These are phyloP conservation scores for Emydoidea blandingii DNA, from an alignment of 2,797 vertebrate species.

Conservation along the genomic window DNA sequence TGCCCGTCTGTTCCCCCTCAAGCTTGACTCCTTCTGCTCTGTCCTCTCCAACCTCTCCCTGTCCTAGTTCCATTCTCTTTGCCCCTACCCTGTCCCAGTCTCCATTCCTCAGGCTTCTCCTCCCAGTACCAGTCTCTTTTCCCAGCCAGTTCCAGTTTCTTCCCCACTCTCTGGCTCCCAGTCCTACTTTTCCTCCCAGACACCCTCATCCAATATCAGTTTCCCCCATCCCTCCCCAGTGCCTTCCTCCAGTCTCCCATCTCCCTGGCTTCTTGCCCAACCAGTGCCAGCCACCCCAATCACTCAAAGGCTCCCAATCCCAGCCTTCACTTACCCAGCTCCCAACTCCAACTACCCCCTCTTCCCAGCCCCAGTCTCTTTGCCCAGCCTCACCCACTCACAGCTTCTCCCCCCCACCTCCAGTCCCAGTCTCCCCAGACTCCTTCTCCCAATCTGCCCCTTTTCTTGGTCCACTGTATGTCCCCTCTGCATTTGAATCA, in stretches of 20 bases:
- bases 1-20: fast-evolving
- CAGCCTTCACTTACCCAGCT: neutral
- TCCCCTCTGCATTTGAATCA: neutral
- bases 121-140: neutral
- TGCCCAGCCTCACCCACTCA: neutral
- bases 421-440: neutral
- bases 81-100: neutral
- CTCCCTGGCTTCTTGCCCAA: neutral
- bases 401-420: neutral
- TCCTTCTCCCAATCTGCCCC: neutral
- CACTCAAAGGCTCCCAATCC: neutral
- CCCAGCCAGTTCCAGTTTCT: neutral
- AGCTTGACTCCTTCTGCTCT: neutral
- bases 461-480: neutral
- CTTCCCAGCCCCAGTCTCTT: no score
- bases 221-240: neutral
- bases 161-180: neutral
- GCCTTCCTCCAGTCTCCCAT: neutral
- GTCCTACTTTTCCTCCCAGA: neutral
- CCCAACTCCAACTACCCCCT: neutral
- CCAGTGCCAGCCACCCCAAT: neutral
- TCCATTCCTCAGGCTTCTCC: neutral
- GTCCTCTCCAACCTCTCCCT: neutral
- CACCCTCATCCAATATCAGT: neutral
- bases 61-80: neutral